Evolutionary conservation across 2,888 invertebrate genomes (phyloP), one percentile per base, ranked within the genome.

Genomic region (Xestia ashworthii): DNA sequence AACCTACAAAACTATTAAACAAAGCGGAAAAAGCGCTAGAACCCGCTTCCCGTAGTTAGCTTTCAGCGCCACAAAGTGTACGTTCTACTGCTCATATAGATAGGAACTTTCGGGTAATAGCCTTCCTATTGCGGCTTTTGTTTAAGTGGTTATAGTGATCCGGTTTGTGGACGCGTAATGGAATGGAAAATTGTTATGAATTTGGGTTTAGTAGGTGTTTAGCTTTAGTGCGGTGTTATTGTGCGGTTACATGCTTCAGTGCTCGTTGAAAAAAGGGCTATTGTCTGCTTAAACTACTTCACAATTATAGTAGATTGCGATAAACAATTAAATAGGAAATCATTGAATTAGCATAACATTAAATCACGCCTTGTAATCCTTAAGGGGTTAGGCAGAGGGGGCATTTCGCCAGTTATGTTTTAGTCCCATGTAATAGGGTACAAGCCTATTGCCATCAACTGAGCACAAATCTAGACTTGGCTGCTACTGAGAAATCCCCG

Each of bases 1-100:
- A 84, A 81, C 74, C 87, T 84, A 71, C 85, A 84, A 85, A 85
- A 85, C 85, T 85, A 87, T 85, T 84, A 87, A 87, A 84, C 85
- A 87, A 87, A 76, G 75, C 85, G 81, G 78, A 76, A 84, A 85
- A 87, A 71, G 73, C 87, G 74, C 76, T 64, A 66, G 65, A 74
- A 73, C 67, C 46, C 32, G 73, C 64, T 70, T 76, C 68, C 78
- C 65, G 73, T 84, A 85, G 84, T 86, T 83, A 84, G 87, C 74
- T 83, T 86, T 78, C 64, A 68, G 80, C 72, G 71, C 71, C 55
- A 68, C 85, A 87, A 84, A 84, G 87, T 70, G 78, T 67, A 70
- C 75, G 72, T 83, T 76, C 60, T 80, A 79, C 71, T 78, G 83
- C 58, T 72, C 77, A 74, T 69, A 79, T 72, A 86, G 86, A 83